Evolutionary conservation across 2,888 invertebrate species (phyloP), one percentile per base, ranked within the genome.

Genomic region (Eristalis tenax): DNA sequence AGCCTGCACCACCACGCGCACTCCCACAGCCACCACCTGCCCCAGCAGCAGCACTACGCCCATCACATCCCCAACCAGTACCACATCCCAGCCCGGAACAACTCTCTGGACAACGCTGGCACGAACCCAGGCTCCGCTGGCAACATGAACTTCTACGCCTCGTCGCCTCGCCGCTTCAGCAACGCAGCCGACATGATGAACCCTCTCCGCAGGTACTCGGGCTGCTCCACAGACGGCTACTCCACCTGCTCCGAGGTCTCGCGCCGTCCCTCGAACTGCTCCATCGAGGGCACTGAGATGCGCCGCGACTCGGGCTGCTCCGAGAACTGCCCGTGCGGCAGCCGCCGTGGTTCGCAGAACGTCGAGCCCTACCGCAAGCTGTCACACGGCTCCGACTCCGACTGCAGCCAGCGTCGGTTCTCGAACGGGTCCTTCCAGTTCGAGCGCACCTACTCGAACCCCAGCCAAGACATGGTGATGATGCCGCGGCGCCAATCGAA

Each of bases 131-230:
- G 56, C 43, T 57, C 75, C 10, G 70, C 71, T 57, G 73, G 75
- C 35, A 89, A 88, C 64, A 89, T 89, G 68, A 91, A 90, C 88
- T 92, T 91, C 89, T 92, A 90, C 89, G 89, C 90, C 28, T 92
- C 91, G 88, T 90, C 90, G 92, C 89, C 96, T 22, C 93, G 96
- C 43, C 93, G 96, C 88, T 92, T 96, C 90, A 96, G 96, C 65
- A 95, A 96, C 32, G 96, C 96, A 89, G 96, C 96, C 80, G 85
- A 85, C 10, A 61, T 82, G 35, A 68, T 68, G 11, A 77, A 77
- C 23, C 80, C 86, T 18, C 90, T 90, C 26, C 90, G 92, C 32
- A 92, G 93, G 32, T 90, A 92, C 43, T 93, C 93, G 56, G 92
- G 92, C 71, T 93, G 93, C 75, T 93, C 93, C 2, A 93, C 92